A percentile compares a stretch with the other conserved stretches of the same genome.
These are phyloP conservation scores for Drosophila monieri DNA, from an alignment of 2,888 invertebrate species.

Conservation along the genomic window DNA sequence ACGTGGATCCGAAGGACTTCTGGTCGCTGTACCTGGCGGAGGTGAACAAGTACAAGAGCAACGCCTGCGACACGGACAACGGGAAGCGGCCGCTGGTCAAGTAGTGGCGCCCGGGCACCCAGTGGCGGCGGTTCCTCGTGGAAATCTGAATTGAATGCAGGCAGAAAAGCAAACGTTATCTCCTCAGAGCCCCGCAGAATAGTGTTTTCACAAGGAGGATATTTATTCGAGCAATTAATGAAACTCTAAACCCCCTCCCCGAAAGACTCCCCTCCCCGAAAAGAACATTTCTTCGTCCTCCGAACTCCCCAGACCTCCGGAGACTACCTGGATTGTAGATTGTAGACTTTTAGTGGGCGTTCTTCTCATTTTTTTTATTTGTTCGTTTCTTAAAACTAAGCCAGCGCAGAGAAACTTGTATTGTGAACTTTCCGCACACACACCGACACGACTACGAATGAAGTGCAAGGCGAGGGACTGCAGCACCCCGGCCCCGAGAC, in stretches of 20 bases:
- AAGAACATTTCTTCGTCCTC: neutral
- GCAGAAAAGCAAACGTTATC: conserved; percentile 8
- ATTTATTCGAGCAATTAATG: too few species aligned
- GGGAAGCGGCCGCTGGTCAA: conserved; percentile 96
- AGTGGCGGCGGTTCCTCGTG: neutral
- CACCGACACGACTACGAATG: neutral
- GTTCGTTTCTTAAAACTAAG: neutral
- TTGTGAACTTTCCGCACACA: conserved; percentile 4
- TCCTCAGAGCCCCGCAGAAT: neutral
- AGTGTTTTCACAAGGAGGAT: too few species aligned
- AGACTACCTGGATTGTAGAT: neutral
- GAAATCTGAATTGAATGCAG: conserved; percentile 57
- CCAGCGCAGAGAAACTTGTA: conserved; percentile 1
- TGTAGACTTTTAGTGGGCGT: neutral
- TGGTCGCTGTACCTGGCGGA: conserved; percentile 97
- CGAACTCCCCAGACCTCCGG: neutral
- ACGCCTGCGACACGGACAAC: conserved; percentile 95
- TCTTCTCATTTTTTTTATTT: neutral
- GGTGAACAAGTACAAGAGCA: conserved; percentile 95
- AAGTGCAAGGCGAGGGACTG: neutral
- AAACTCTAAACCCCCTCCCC: neutral
- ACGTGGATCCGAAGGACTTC: conserved; percentile 90
- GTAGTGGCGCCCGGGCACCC: conserved; percentile 84
- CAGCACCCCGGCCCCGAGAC: neutral
- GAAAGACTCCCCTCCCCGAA: neutral